These are phyloP conservation scores for Dryobota labecula DNA, from an alignment of 2,888 invertebrate genomes.

Conservation along the genomic window DNA sequence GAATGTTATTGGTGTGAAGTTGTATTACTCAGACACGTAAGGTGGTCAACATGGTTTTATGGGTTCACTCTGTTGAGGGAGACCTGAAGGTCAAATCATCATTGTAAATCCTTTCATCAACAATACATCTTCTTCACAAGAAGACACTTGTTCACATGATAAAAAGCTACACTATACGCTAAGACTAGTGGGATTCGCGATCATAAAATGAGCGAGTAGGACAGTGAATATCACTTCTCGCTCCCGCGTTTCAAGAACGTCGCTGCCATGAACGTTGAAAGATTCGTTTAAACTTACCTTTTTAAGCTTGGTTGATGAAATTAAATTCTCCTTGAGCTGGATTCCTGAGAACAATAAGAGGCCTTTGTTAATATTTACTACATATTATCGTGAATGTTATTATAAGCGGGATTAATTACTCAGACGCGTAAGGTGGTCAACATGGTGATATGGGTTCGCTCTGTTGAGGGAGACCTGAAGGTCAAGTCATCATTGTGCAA, in stretches of 20 bases:
- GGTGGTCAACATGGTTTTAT: slow-evolving; percentile 80
- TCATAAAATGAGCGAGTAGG: neutral
- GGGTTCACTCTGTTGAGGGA: slow-evolving; percentile 89
- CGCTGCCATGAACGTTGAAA: neutral
- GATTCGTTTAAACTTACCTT: slow-evolving; percentile 11
- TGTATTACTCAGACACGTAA: slow-evolving; percentile 76
- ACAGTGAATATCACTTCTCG: neutral
- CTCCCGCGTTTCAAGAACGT: neutral
- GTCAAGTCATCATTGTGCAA: slow-evolving; percentile 81
- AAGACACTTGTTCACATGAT: neutral
- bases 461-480: slow-evolving; percentile 89
- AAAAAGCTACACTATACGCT: neutral
- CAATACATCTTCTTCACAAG: too few species aligned
- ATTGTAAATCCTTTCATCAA: slow-evolving; percentile 1
- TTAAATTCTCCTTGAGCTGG: neutral
- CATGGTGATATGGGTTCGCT: slow-evolving; percentile 85
- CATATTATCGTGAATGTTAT: neutral
- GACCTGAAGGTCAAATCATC: slow-evolving; percentile 82
- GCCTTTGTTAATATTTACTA: neutral
- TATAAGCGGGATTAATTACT: slow-evolving; percentile 49
- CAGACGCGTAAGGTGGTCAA: slow-evolving; percentile 80
- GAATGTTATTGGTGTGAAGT: neutral
- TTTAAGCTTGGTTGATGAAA: neutral
- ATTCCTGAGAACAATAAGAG: slow-evolving; percentile 8
- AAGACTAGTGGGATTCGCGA: neutral